A percentile compares a stretch with the other conserved stretches of the same genome.
phyloP scores from a whole-genome alignment of 2,888 invertebrate genomes.

The Calliphora vomitoria region DNA sequence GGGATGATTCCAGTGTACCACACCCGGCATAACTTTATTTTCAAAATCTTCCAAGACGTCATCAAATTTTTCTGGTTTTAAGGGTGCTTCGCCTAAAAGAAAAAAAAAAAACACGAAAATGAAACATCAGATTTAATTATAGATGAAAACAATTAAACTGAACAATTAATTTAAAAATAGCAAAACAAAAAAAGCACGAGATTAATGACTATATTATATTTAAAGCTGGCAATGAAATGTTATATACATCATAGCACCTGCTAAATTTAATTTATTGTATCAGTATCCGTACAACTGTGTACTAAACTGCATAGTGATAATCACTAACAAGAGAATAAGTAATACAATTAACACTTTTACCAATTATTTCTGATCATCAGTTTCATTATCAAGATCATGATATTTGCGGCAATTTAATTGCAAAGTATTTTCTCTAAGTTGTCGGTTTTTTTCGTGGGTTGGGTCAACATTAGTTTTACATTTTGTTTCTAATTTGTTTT shows the following conservation, averaged over 20 bases:
- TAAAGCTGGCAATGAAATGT: slow-evolving; percentile 28
- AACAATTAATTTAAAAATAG: slow-evolving; percentile 7
- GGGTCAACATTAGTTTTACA: slow-evolving; percentile 20
- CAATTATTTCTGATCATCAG: slow-evolving; percentile 21
- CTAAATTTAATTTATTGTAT: slow-evolving; percentile 10
- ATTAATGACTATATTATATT: slow-evolving; percentile 24
- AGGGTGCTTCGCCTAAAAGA: slow-evolving; percentile 87
- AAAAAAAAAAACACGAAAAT: slow-evolving; percentile 13
- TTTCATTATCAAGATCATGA: slow-evolving; percentile 54
- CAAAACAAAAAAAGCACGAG: slow-evolving; percentile 24
- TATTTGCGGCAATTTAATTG: slow-evolving; percentile 15
- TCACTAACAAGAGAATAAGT: not conserved
- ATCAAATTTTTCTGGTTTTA: slow-evolving; percentile 90
- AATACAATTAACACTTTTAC: slow-evolving; percentile 50
- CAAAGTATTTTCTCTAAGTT: not conserved
- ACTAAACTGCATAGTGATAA: too few species aligned
- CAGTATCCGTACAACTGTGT: not conserved
- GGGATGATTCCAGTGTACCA: slow-evolving; percentile 97
- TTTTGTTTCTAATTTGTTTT: slow-evolving; percentile 34
- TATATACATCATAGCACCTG: not conserved
- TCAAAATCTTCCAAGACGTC: slow-evolving; percentile 92
- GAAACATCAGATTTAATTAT: slow-evolving; percentile 17
- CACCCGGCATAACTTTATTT: slow-evolving; percentile 91
- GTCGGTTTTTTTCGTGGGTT: slow-evolving; percentile 13
- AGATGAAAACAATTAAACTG: not conserved